Conservation (phyloP, 2,113 vertebrate species). For the Ardeotis arabs region DNA sequence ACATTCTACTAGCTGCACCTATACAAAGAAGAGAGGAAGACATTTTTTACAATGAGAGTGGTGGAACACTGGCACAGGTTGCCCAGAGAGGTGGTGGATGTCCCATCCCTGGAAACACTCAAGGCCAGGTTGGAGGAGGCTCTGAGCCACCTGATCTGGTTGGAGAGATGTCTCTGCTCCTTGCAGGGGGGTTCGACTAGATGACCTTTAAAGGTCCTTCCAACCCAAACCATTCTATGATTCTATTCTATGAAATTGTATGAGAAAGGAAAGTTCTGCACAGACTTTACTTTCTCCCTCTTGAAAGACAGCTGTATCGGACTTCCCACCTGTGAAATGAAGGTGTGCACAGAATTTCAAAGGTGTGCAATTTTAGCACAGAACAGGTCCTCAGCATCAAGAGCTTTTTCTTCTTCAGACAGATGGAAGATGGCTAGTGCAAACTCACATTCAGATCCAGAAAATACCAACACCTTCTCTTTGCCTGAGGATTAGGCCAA, state of each 20-base stretch:
- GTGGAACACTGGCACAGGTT: background rate
- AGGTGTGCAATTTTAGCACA: background rate
- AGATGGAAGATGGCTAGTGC: background rate
- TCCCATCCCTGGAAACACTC: background rate
- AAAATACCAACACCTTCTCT: background rate
- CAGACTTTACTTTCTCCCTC: background rate
- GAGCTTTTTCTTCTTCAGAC: background rate
- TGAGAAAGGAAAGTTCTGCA: background rate
- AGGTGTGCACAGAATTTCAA: background rate
- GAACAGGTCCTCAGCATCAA: background rate
- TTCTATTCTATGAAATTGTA: background rate
- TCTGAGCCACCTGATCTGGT: background rate
- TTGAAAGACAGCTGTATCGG: background rate
- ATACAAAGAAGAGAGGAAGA: background rate
- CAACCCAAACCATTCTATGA: background rate
- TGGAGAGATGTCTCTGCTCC: background rate
- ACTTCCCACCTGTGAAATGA: background rate
- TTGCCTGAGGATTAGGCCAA: background rate
- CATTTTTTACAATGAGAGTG: background rate
- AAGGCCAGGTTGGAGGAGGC: rapidly evolving
- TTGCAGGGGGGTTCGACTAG: background rate
- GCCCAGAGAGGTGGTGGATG: background rate
- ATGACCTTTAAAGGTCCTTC: background rate
- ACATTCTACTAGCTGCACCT: background rate
- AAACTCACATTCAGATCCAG: background rate